Base-by-base conservation (phyloP, 2,888 invertebrate species). In the Dynastes grantii region DNA sequence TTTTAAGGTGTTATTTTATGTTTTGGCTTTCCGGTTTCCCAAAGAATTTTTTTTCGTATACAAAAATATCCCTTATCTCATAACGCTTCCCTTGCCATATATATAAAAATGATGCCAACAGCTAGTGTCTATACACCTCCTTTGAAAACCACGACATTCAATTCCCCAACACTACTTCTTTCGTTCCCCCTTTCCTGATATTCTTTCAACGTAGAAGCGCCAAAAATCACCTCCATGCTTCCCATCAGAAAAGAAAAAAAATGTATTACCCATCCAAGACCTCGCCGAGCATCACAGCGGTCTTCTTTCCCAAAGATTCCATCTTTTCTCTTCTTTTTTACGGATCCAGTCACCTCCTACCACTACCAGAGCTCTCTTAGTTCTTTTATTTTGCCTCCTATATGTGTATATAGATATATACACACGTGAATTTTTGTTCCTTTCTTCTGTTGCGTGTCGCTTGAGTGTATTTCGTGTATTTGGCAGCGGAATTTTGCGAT, bases 11-110 rank as follows among this genome's bases (percentile, higher is more conserved):
- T 45, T 45, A 45, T 45, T 45, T 45, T 45, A 8, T 11, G 11
- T 45, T 45, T 8, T 11, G 45, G 2, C 11, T 9, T 32, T 32
- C 32, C 32, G 0, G 11, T 8, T 1, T 16, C 4, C 53, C 53
- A 3, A 53, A n/a, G 16, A 53, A 53, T 11, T 13, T 2, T n/a
- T 6, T n/a, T 53, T 16, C 16, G 13, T 13, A 53, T 16, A 13
- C 32, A 65, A 32, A 65, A 65, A 65, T 32, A 40, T 13, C 40
- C 16, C 40, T 65, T 65, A 65, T 65, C 65, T 65, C 65, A 40
- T 65, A 29, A 65, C 40, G 40, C 65, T 65, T 40, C 65, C 32
- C 64, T 64, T 32, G 32, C 27, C 64, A 64, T 32, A 11, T 32
- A 51, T 51, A 53, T 53, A 3, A 11, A 45, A 45, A 45, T 45